A percentile compares a stretch with the other conserved stretches of the same genome.
Evolutionary conservation across 2,888 invertebrate genomes (phyloP).

Genomic region (Teleogryllus oceanicus): DNA sequence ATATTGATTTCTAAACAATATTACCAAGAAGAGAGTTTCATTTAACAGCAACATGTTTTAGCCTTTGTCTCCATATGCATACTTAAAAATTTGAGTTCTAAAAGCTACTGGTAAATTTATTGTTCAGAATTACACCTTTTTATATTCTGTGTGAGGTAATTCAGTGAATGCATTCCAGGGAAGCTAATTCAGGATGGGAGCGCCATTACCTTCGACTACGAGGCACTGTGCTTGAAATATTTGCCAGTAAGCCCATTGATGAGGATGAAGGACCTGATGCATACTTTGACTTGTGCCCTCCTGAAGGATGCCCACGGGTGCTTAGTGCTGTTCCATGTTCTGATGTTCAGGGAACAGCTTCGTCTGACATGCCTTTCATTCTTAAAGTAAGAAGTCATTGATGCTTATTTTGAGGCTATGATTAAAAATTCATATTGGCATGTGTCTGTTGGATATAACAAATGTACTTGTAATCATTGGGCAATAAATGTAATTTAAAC

Average conservation of each 20-base stretch:
- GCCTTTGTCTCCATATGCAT: too few species aligned
- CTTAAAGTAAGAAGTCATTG: not conserved
- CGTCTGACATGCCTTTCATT: not conserved
- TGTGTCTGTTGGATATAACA: not conserved
- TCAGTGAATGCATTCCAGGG: not conserved
- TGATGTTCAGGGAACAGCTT: not conserved
- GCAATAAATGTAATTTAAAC: not conserved
- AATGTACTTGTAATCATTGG: not conserved
- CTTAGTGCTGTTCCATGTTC: constrained; percentile 9
- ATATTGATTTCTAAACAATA: too few species aligned
- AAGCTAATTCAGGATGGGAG: not conserved
- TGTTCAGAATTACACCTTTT: too few species aligned
- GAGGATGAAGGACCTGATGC: not conserved
- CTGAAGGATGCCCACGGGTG: not conserved
- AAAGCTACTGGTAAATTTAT: too few species aligned
- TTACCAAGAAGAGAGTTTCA: too few species aligned
- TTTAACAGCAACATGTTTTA: too few species aligned
- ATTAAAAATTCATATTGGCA: not conserved
- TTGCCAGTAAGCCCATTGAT: not conserved
- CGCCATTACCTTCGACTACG: not conserved
- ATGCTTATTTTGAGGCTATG: too few species aligned
- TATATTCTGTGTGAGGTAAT: too few species aligned
- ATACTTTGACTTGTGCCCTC: not conserved
- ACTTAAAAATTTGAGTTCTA: too few species aligned
- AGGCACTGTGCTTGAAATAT: not conserved